These are phyloP conservation scores for Tetrapedia diversipes DNA, from an alignment of 2,888 invertebrate species.

Conservation along the genomic window DNA sequence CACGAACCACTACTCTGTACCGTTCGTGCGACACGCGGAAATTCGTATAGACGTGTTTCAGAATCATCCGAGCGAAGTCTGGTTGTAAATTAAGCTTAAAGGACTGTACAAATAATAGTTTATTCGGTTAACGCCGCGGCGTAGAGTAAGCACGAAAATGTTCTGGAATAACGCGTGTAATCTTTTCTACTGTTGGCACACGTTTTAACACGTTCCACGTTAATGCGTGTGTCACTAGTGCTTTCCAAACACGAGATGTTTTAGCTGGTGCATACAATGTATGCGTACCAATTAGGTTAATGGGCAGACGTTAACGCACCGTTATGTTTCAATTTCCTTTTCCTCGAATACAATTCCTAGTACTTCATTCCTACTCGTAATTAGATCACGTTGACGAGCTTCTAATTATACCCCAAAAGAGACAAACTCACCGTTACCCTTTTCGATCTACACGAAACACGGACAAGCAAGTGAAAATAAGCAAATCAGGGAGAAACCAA, in stretches of 20 bases:
- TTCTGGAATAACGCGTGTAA: not conserved
- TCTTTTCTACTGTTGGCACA: not conserved
- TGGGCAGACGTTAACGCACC: slow-evolving; percentile 11
- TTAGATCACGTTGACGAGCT: slow-evolving; percentile 3
- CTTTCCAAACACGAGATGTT: slow-evolving; percentile 5
- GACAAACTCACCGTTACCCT: too few species aligned
- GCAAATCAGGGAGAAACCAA: too few species aligned
- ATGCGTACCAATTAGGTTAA: slow-evolving; percentile 27
- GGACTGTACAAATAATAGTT: not conserved
- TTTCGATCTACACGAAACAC: not conserved
- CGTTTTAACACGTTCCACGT: slow-evolving; percentile 8
- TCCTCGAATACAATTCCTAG: slow-evolving; percentile 2
- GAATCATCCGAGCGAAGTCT: not conserved
- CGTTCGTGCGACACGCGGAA: too few species aligned
- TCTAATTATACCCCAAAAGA: not conserved
- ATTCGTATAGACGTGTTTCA: too few species aligned
- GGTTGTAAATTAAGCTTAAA: not conserved
- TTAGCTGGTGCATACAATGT: not conserved
- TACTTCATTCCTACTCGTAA: not conserved
- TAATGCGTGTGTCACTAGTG: not conserved
- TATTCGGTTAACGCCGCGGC: not conserved
- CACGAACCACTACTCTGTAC: too few species aligned
- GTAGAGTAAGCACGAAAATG: not conserved
- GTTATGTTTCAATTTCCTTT: slow-evolving; percentile 12
- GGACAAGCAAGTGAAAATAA: too few species aligned